Base-by-base conservation (phyloP, 2,113 vertebrate species). In the Junco hyemalis region DNA sequence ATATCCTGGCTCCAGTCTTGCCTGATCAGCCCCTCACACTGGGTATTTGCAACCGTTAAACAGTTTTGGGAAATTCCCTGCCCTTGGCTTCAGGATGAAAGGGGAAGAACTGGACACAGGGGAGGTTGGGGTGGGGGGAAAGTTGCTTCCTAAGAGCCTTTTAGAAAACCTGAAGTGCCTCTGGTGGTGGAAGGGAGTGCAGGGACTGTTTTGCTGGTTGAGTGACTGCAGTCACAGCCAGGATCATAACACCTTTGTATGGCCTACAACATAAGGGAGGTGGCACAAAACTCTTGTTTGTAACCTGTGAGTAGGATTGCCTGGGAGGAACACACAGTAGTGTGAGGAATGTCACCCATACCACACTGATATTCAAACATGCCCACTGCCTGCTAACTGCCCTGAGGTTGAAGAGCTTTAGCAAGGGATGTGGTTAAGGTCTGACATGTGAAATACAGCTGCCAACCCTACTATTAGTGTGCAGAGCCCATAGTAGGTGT, bases 221-320 rank as follows among this genome's bases (percentile, higher is more conserved):
- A 79, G 36, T 44, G 40, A 5, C 24, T 45, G 53, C 9, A 25
- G 35, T n/a, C 64, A 31, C 51, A 81, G 20, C 12, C 33, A 33
- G 56, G 57, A 42, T 29, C 8, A 0, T 19, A n/a, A 21, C 47
- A 28, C 33, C 18, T 47, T 48, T 42, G 25, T 48, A 13, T 0
- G 0, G 42, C 11, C n/a, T 29, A 19, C 2, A 2, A 11, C 5
- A 14, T 21, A 7, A 14, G 19, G 8, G 4, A 2, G 23, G 28
- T 8, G 5, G 12, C 51, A 36, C 33, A 40, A 61, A 77, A 6
- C 12, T 14, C 38, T 61, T 44, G 14, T 60, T 54, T 80, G 66
- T 77, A 77, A 68, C 31, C 65, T 79, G 69, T 54, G 65, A 69
- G 10, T 21, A 24, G 59, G 14, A n/a, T n/a, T 66, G 69, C n/a